Evolutionary conservation across 2,113 vertebrate species (phyloP).

Genomic region (Benitochromis conjunctus): DNA sequence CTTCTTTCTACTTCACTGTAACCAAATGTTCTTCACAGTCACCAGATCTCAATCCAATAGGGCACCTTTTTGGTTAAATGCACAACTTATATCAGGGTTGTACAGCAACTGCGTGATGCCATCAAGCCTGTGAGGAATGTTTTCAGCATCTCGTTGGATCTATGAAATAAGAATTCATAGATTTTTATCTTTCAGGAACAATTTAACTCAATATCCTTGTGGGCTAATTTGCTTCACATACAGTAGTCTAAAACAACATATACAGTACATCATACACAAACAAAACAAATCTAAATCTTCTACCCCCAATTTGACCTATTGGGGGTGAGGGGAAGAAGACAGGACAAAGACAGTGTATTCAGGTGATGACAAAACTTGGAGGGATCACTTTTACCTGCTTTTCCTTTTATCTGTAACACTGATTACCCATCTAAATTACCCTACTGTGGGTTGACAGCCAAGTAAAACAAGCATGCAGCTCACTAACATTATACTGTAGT

Average conservation of each 20-base stretch:
- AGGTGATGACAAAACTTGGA: neutral
- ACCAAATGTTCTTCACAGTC: neutral
- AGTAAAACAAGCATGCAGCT: neutral
- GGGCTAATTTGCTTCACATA: neutral
- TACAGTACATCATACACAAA: neutral
- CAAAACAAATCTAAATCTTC: neutral
- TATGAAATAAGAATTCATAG: neutral
- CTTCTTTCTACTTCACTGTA: neutral
- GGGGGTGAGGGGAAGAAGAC: neutral
- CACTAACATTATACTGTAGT: neutral
- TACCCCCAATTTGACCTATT: neutral
- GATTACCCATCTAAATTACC: neutral
- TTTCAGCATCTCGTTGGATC: neutral
- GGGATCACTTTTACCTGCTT: neutral
- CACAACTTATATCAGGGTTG: neutral
- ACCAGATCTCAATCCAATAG: neutral
- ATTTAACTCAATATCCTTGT: neutral
- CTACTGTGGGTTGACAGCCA: neutral
- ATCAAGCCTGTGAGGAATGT: neutral
- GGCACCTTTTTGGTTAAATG: rapidly evolving
- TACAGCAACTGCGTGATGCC: neutral
- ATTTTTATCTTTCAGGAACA: neutral
- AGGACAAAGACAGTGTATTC: neutral
- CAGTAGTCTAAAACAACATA: neutral
- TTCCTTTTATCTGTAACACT: neutral